phyloP scores from a whole-genome alignment of 2,888 invertebrate genomes.

The Tenthredo distinguenda region DNA sequence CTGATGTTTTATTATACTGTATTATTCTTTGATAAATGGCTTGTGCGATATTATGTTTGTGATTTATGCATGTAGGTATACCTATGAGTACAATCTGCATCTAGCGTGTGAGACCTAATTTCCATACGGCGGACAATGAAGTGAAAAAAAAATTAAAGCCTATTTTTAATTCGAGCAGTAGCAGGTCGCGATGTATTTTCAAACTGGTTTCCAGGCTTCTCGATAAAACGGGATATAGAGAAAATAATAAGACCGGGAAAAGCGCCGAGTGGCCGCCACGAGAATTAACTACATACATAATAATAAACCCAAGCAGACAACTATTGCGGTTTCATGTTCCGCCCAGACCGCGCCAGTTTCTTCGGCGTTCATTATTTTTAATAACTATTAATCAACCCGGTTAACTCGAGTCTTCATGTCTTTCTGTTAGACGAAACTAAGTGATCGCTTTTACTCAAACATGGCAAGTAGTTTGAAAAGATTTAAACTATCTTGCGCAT shows the following conservation, averaged over 20 bases:
- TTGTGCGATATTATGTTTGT: too few species aligned
- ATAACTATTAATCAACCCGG: slow-evolving; percentile 23
- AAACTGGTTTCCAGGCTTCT: slow-evolving; percentile 36
- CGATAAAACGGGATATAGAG: not conserved
- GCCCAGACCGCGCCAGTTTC: slow-evolving; percentile 5
- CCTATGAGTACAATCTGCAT: not conserved
- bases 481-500: not conserved
- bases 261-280: not conserved
- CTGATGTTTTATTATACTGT: not conserved
- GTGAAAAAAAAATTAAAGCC: not conserved
- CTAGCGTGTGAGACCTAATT: not conserved
- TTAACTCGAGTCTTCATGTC: not conserved
- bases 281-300: not conserved
- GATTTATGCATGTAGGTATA: too few species aligned
- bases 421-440: not conserved
- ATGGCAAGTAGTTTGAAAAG: slow-evolving; percentile 39
- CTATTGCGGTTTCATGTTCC: not conserved
- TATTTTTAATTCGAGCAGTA: slow-evolving; percentile 44
- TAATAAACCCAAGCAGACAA: not conserved
- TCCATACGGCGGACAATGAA: not conserved
- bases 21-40: not conserved
- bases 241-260: not conserved
- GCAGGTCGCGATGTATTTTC: slow-evolving; percentile 37
- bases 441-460: not conserved
- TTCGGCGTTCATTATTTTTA: slow-evolving; percentile 26